Base-by-base conservation (phyloP, 2,113 vertebrate species). In the Anoura caudifer region DNA sequence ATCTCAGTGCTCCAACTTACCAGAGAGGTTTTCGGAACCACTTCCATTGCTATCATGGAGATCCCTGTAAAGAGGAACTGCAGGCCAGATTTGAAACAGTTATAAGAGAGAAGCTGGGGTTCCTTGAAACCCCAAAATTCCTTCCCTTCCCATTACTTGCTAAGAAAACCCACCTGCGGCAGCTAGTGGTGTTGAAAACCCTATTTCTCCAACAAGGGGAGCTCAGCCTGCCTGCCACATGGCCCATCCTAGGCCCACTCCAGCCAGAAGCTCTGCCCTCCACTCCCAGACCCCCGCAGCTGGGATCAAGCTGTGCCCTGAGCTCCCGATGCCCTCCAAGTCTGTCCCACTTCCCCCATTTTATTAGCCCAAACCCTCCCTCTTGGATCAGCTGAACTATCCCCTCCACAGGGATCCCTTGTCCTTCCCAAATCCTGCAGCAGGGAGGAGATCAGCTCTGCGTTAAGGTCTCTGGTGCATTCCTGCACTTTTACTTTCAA, bases 11-110 rank as follows among this genome's bases (percentile, higher is more conserved):
- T 3, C 31, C 61, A 10, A 83, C 97, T 96, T 56, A 98, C 97
- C 97, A 94, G 31, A 12, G 12, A 83, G 5, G 54, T 7, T 54
- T 94, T 93, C 1, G 5, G 12, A 72, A 59, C 22, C 2, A 0
- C 5, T 0, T 28, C 16, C 79, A 38, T 3, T 0, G 7, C 22
- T 7, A 94, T n/a, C 0, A 43, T 61, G n/a, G 61, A 22, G 82
- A 67, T 22, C 31, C 97, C 97, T 1, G 97, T 96, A 41, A 87
- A 9, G 52, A 97, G 61, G 61, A 82, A 93, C 97, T 96, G 88
- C 19, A 8, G 70, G 73, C 16, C 63, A 73, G n/a, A 75, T 54
- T 45, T 16, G 50, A 70, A 38, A 85, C 4, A n/a, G 75, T 45
- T 63, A 11, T 36, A 20, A 56, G 76, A 65, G 90, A 76, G 43